Evolutionary conservation across 2,888 invertebrate genomes (phyloP).

Genomic region (Pammene aurita): DNA sequence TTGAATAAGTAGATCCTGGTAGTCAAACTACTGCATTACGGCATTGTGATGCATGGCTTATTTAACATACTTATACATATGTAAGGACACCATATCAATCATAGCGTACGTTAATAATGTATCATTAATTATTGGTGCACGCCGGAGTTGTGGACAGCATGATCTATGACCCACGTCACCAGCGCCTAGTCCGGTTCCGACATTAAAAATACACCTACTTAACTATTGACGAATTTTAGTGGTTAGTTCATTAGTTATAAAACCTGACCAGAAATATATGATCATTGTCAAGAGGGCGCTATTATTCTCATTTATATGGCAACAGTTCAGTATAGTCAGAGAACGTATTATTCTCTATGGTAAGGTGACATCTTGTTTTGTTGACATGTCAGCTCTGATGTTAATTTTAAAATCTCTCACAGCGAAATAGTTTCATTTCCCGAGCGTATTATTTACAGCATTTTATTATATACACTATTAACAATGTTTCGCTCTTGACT

Average conservation of each 20-base stretch:
- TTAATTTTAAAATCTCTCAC: too few species aligned
- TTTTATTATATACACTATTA: too few species aligned
- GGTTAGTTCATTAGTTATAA: not conserved
- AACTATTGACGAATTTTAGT: not conserved
- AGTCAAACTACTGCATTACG: conserved; percentile 5
- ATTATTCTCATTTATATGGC: too few species aligned
- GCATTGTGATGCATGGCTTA: conserved; percentile 4
- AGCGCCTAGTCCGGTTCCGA: conserved; percentile 31
- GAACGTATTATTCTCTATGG: too few species aligned
- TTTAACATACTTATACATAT: conserved; percentile 29
- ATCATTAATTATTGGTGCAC: conserved; percentile 35
- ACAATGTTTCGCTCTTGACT: too few species aligned
- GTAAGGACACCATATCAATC: conserved; percentile 40
- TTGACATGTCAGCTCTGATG: too few species aligned
- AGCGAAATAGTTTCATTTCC: too few species aligned
- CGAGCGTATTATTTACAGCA: too few species aligned
- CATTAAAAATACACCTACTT: conserved; percentile 29
- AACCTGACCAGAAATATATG: too few species aligned
- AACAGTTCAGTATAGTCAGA: too few species aligned
- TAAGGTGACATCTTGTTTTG: too few species aligned
- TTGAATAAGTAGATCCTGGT: not conserved
- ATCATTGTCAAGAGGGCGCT: too few species aligned
- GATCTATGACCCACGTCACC: conserved; percentile 32
- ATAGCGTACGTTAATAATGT: conserved; percentile 27
- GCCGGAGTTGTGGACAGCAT: conserved; percentile 29